Evolutionary conservation across 1,140 invertebrate genomes (phyloP).

Genomic region (Tetraneura akinire): DNA sequence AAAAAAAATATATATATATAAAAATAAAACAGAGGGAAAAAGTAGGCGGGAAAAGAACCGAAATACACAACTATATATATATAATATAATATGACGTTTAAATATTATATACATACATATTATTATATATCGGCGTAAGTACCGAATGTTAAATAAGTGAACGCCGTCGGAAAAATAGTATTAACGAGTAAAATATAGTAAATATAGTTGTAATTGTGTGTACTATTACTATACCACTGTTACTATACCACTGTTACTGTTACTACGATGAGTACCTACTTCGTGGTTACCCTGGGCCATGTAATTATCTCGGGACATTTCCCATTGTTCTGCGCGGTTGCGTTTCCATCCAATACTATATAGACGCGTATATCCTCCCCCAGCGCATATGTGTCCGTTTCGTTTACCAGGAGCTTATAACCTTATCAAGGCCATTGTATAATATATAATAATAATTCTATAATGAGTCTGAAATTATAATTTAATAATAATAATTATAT

Average conservation of each 20-base stretch:
- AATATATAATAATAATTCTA: too few relatives aligned
- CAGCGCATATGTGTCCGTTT: neutral
- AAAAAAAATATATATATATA: too few relatives aligned
- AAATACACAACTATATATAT: neutral
- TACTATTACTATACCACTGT: too few relatives aligned
- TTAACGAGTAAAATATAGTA: neutral
- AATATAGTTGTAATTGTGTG: neutral
- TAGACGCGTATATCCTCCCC: too few relatives aligned
- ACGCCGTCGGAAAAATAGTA: neutral
- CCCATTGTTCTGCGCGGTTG: conserved; percentile 25
- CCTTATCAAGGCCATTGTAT: conserved; percentile 19
- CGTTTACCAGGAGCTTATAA: neutral
- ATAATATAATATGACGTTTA: too few relatives aligned
- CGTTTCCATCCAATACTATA: neutral
- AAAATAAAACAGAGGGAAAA: neutral
- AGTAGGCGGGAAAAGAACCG: neutral
- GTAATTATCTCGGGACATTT: conserved; percentile 39
- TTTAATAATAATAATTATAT: too few relatives aligned
- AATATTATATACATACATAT: too few relatives aligned
- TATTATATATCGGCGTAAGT: too few relatives aligned
- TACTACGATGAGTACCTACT: neutral
- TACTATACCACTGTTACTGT: too few relatives aligned
- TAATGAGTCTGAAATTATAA: conserved; percentile 7
- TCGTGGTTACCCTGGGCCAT: conserved; percentile 24
- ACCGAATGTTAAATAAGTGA: too few relatives aligned